These are phyloP conservation scores for Bovichtus diacanthus DNA, from an alignment of 2,797 vertebrate genomes.

Conservation along the genomic window DNA sequence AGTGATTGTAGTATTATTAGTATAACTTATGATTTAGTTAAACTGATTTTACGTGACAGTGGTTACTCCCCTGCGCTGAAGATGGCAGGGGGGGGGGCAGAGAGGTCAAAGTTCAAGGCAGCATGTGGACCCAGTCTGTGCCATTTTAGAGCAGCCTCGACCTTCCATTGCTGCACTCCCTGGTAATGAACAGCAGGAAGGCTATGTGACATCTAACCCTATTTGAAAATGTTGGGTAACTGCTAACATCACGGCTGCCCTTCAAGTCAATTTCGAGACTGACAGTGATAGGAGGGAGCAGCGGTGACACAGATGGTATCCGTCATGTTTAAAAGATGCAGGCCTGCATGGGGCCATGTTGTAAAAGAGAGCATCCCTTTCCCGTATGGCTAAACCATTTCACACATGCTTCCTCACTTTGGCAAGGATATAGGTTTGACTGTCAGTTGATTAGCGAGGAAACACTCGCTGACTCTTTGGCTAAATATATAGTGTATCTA, in stretches of 20 bases:
- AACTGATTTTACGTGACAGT: constrained; percentile 31
- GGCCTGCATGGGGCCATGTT: constrained; percentile 30
- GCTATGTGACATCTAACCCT: constrained; percentile 6
- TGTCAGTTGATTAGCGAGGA: constrained; percentile 18
- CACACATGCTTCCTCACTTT: constrained; percentile 24
- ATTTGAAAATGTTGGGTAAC: constrained; percentile 20
- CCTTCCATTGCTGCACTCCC: constrained; percentile 6
- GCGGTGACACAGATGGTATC: constrained; percentile 47
- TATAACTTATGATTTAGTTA: constrained; percentile 18
- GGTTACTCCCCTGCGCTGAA: constrained; percentile 24
- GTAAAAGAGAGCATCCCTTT: constrained; percentile 39
- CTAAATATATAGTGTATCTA: constrained; percentile 38
- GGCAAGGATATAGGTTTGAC: constrained; percentile 9
- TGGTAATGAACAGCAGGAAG: constrained; percentile 36
- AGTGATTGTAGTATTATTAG: constrained; percentile 2
- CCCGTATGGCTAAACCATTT: constrained; percentile 42
- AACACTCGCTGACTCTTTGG: constrained; percentile 17
- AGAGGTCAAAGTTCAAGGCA: constrained; percentile 48
- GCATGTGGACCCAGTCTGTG: constrained; percentile 43
- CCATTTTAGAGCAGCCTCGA: constrained; percentile 18
- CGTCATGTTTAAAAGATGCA: constrained; percentile 31
- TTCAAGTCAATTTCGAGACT: constrained; percentile 28
- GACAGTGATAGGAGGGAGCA: constrained; percentile 49
- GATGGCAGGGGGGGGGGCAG: constrained; percentile 12
- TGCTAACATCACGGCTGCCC: constrained; percentile 21